These are phyloP conservation scores for Odontesthes bonariensis DNA, from an alignment of 2,113 vertebrate species.

Conservation along the genomic window DNA sequence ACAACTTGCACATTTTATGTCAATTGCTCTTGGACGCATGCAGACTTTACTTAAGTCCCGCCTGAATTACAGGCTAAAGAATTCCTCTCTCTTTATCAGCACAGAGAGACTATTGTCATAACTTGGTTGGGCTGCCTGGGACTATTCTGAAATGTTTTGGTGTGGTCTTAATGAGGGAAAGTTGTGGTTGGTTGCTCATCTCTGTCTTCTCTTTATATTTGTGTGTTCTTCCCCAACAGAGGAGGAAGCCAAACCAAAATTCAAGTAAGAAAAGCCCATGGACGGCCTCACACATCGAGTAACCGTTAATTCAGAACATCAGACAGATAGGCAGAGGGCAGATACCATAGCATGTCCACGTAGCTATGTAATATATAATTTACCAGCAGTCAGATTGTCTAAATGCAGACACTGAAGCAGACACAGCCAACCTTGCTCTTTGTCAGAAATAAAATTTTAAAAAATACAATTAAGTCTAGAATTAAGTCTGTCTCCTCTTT, in stretches of 20 bases:
- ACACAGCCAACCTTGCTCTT: too few relatives aligned
- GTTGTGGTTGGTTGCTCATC: constrained; percentile 12
- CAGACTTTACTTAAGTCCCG: neutral
- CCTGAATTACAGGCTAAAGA: neutral
- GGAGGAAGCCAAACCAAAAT: constrained; percentile 78
- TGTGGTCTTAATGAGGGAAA: neutral
- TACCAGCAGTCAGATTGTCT: too few relatives aligned
- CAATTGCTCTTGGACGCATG: constrained; percentile 9
- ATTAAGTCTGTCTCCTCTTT: too few relatives aligned
- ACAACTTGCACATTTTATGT: neutral
- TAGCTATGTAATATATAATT: too few relatives aligned
- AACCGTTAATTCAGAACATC: neutral
- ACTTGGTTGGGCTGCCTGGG: neutral
- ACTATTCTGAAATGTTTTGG: neutral
- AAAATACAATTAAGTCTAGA: too few relatives aligned
- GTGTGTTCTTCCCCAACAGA: constrained; percentile 43
- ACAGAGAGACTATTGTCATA: neutral
- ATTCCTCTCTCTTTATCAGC: neutral
- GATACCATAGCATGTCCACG: neutral
- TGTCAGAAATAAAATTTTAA: too few relatives aligned
- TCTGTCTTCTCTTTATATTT: neutral
- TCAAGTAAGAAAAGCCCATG: constrained; percentile 68
- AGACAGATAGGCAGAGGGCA: neutral
- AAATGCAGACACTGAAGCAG: too few relatives aligned
- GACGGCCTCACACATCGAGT: neutral